A percentile compares a stretch with the other conserved stretches of the same genome.
These are phyloP conservation scores for Oreochromis aureus DNA, from an alignment of 2,113 vertebrate genomes.

Conservation along the genomic window DNA sequence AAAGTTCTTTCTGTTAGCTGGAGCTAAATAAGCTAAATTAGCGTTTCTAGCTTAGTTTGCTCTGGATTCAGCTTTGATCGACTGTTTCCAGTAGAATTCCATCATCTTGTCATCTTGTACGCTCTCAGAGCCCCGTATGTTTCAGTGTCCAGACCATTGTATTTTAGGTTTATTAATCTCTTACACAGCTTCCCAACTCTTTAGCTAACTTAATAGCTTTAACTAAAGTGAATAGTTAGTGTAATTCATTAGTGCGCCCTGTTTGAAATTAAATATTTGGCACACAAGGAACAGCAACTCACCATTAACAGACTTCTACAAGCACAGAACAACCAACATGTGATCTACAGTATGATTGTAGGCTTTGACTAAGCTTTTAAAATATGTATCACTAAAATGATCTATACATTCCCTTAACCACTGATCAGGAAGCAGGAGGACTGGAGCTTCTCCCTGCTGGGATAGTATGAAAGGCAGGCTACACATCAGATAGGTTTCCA, in stretches of 20 bases:
- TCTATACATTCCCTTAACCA: accelerated
- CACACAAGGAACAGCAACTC: neutral
- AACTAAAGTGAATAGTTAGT: neutral
- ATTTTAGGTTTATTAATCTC: neutral
- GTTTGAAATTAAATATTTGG: neutral
- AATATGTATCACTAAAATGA: neutral
- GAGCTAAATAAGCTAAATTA: neutral
- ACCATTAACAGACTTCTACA: neutral
- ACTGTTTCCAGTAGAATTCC: neutral
- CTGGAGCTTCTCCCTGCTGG: neutral
- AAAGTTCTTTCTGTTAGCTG: neutral
- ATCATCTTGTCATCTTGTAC: neutral
- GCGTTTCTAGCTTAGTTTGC: accelerated
- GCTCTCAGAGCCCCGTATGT: accelerated
- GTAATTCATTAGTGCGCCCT: neutral
- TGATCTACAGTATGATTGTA: neutral
- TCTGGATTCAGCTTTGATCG: neutral
- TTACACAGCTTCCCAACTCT: neutral
- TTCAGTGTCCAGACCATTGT: accelerated
- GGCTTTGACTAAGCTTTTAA: neutral
- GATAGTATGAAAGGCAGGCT: accelerated
- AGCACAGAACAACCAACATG: neutral
- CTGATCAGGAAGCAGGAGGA: neutral
- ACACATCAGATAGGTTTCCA: neutral
- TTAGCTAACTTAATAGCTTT: neutral